Base-by-base conservation (phyloP, 2,888 invertebrate genomes). In the Byasa hedistus region DNA sequence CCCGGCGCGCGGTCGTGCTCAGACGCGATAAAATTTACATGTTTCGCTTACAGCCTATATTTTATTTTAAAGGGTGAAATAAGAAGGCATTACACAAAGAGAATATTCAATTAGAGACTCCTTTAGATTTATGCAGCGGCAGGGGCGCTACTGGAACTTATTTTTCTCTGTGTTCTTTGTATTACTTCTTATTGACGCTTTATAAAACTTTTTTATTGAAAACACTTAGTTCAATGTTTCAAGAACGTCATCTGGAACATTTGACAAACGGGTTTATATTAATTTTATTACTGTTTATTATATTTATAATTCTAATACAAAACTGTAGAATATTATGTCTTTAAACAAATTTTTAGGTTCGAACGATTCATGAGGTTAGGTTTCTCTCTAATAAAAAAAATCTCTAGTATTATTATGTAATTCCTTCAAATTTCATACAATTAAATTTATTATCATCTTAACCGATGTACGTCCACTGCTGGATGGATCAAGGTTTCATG, bases 21-120 rank as follows among this genome's bases (percentile, higher is more conserved):
- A 85, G 88, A 86, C 85, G 80, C 87, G 86, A 87, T 89, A 85
- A 88, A 90, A 91, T 91, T 91, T 91, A 89, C 91, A 91, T 91
- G 88, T 88, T 89, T 87, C 86, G 81, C 83, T 85, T 85, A 82
- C 83, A 80, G 83, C 81, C 83, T 87, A 83, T 89, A 89, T 88
- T 91, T 91, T 89, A 86, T 88, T 90, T 88, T 89, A 88, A 90
- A 86, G 89, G 89, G 89, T 89, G 85, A 86, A 90, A 83, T 87
- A 88, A 87, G 86, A 83, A 80, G 81, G 82, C 78, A 84, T 87
- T 88, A 86, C 87, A 86, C 84, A 87, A 87, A 87, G 83, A 83
- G 90, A 91, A 91, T 91, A 90, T 90, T 90, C 87, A 91, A 90
- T 91, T 89, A 89, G 85, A 86, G 84, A 78, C 79, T 82, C 81